Evolutionary conservation across 64 coral and sea anemone species (phyloP).

Genomic region (Actinia tenebrosa): DNA sequence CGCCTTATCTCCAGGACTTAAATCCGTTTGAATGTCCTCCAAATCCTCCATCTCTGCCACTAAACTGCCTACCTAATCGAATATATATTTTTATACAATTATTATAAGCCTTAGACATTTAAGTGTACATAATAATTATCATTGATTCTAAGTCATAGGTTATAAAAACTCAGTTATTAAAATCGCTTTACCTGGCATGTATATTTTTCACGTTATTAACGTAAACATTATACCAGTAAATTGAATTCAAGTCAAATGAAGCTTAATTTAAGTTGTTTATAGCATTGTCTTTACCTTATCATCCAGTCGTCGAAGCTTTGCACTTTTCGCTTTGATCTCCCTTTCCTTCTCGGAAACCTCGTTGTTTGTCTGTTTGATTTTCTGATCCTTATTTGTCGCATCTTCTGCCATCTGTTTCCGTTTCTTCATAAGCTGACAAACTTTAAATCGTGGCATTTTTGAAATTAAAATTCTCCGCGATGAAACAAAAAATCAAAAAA

Average conservation of each 20-base stretch:
- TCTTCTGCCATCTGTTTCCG: background rate
- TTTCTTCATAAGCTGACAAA: background rate
- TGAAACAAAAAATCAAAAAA: background rate
- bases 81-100: too few species aligned
- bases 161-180: too few species aligned
- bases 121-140: too few species aligned
- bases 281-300: background rate
- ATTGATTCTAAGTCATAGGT: too few species aligned
- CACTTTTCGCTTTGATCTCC: background rate
- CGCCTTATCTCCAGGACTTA: background rate
- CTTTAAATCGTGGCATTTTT: background rate
- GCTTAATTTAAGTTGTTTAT: too few species aligned
- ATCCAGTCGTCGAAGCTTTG: constrained; percentile 4
- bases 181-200: too few species aligned
- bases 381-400: background rate
- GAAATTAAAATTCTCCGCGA: background rate
- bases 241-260: too few species aligned
- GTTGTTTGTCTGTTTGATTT: background rate
- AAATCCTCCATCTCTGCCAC: too few species aligned
- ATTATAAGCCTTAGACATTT: too few species aligned
- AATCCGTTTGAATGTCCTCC: background rate
- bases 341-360: background rate
- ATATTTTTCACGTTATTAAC: too few species aligned
- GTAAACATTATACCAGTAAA: too few species aligned
- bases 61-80: too few species aligned